Base-by-base conservation (phyloP, 2,888 invertebrate species). In the Drosophila sordidapex region DNA sequence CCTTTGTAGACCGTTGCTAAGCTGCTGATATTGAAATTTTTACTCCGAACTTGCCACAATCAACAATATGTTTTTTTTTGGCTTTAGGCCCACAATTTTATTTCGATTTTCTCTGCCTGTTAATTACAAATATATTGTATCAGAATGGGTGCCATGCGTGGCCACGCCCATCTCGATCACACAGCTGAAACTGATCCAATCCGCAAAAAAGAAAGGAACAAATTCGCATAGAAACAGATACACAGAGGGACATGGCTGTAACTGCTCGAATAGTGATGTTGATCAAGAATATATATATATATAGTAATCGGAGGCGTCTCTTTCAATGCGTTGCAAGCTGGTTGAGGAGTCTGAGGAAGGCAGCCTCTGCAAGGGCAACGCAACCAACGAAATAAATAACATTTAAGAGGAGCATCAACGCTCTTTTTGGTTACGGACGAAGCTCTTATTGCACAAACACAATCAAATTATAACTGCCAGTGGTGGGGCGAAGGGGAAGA, bases 401-500 rank as follows among this genome's bases (percentile, higher is more conserved):
- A 77, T 77, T 73, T 53, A 21, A 66, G 35, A 63, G 73, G 73
- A 74, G 63, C 77, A 59, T 11, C 63, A 68, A 48, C 62, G 66
- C 35, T 38, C 61, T 51, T 54, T 64, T 74, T 29, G 27, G 64
- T 67, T 61, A 40, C 27, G 54, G 64, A 29, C 51, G 43, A 10
- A 31, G 31, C 78, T 57, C 70, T 71, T 78, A 75, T 79, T 79
- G 79, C 76, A 75, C 73, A 72, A 79, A 70, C 74, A 70, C 75
- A 84, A 82, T 81, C 76, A 72, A 84, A 82, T 84, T 84, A 84
- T 78, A 66, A 54, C 71, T 56, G 63, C 43, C 40, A n/a, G 15
- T 5, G 56, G 51, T 27, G 21, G 18, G 31, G n/a, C 11, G 7
- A 0, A 3, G 51, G n/a, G 2, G 43, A 27, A 29, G 15, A 18